A percentile compares a stretch with the other conserved stretches of the same genome.
Conservation (phyloP, 1,140 invertebrate genomes). For the Heterodera schachtii region DNA sequence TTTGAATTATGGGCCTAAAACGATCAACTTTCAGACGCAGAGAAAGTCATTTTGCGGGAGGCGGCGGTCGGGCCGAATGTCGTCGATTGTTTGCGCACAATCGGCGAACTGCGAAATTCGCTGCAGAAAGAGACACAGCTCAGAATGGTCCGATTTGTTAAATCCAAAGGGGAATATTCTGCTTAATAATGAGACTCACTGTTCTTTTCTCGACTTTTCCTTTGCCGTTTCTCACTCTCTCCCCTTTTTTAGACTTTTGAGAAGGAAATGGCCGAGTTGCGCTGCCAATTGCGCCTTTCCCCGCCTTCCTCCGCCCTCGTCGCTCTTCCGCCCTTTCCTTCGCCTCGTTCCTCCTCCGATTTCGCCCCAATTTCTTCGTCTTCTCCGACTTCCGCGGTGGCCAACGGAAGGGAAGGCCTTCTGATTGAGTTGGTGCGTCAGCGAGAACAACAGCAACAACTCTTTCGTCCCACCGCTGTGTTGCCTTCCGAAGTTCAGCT, state of each 20-base stretch:
- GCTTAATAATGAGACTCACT: too few relatives aligned
- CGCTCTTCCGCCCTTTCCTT: not conserved
- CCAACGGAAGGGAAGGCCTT: not conserved
- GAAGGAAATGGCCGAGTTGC: conserved; percentile 25
- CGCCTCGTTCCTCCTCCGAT: not conserved
- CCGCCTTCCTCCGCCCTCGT: not conserved
- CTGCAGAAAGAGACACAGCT: conserved; percentile 47
- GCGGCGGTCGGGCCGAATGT: conserved; percentile 11
- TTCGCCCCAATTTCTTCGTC: not conserved
- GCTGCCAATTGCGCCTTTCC: not conserved
- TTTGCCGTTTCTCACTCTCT: conserved; percentile 1
- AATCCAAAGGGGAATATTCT: too few relatives aligned
- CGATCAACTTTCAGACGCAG: not conserved
- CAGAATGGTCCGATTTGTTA: conserved; percentile 21
- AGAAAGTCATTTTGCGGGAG: not conserved
- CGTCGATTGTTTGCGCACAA: conserved; percentile 42
- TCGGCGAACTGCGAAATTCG: conserved; percentile 46
- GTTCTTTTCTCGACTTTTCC: too few relatives aligned
- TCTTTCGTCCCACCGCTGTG: not conserved
- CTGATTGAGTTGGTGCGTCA: conserved; percentile 6
- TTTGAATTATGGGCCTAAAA: too few relatives aligned
- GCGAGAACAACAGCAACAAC: not conserved
- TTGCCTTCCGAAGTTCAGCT: not conserved
- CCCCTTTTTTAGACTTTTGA: conserved; percentile 3
- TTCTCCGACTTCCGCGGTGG: not conserved